Evolutionary conservation across 2,113 vertebrate species (phyloP).

Genomic region (Helogale parvula): DNA sequence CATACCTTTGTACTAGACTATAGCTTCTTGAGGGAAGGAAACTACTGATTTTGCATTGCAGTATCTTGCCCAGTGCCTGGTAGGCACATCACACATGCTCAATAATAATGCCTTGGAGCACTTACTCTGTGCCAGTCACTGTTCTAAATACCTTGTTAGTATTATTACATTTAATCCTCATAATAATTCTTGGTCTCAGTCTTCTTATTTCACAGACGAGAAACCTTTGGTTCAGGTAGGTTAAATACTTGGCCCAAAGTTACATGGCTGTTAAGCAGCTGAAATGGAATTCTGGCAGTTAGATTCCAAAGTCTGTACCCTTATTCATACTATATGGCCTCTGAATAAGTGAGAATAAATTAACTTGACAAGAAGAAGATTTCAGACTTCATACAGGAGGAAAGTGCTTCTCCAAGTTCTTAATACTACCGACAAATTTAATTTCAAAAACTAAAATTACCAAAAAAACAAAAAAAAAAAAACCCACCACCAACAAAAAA

Average conservation of each 20-base stretch:
- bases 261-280: not conserved
- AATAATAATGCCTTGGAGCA: not conserved
- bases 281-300: not conserved
- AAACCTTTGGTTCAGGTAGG: not conserved
- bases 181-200: not conserved
- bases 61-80: not conserved
- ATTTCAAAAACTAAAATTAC: slow-evolving; percentile 36
- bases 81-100: not conserved
- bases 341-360: not conserved
- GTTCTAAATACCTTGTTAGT: not conserved
- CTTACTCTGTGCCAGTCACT: not conserved
- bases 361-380: not conserved
- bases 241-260: not conserved
- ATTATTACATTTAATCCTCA: not conserved
- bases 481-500: not conserved
- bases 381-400: not conserved
- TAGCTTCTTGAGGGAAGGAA: not conserved
- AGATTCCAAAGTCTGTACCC: not conserved
- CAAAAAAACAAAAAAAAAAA: no score
- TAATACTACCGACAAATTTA: not conserved
- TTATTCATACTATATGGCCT: not conserved
- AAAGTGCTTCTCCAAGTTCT: not conserved
- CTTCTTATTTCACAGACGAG: slow-evolving; percentile 3
- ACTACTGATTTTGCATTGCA: not conserved
- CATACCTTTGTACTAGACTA: not conserved